A percentile compares a stretch with the other conserved stretches of the same genome.
Evolutionary conservation across 2,888 invertebrate species (phyloP).

Genomic region (Lycaena phlaeas): DNA sequence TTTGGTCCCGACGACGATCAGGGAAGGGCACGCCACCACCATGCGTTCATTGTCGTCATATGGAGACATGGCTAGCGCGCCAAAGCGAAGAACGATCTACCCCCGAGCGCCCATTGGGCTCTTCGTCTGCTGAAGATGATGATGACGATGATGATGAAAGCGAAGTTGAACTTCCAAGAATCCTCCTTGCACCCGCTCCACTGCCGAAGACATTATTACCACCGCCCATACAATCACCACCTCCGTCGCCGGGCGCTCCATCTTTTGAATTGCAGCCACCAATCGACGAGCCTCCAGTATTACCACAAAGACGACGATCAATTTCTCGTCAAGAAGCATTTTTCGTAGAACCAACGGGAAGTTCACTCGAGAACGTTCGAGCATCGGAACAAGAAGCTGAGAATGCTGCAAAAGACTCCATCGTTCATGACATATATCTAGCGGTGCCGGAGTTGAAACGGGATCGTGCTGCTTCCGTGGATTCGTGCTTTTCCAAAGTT

Average conservation of each 20-base stretch:
- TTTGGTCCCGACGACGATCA: constrained; percentile 76
- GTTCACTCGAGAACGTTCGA: constrained; percentile 79
- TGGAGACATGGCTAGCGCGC: constrained; percentile 80
- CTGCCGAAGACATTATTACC: constrained; percentile 43
- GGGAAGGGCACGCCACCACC: constrained; percentile 78
- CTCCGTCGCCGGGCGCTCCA: constrained; percentile 69
- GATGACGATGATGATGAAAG: constrained; percentile 66
- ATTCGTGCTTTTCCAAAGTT: constrained; percentile 87
- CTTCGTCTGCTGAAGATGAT: constrained; percentile 59
- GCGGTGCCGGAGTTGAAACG: constrained; percentile 88
- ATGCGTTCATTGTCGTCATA: constrained; percentile 84
- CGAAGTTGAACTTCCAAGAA: constrained; percentile 64
- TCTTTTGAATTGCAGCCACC: constrained; percentile 74
- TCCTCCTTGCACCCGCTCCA: constrained; percentile 75
- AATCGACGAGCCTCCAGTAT: constrained; percentile 50
- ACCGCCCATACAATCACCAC: constrained; percentile 54
- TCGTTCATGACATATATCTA: constrained; percentile 82
- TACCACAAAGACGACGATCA: constrained; percentile 77
- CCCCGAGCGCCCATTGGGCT: constrained; percentile 46
- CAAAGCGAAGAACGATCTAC: constrained; percentile 54
- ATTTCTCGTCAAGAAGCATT: constrained; percentile 88
- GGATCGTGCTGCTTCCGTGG: constrained; percentile 90
- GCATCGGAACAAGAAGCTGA: constrained; percentile 58
- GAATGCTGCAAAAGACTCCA: constrained; percentile 40
- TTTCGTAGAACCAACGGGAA: constrained; percentile 82